phyloP scores from a whole-genome alignment of 1,140 invertebrate species.

The Hyles euphorbiae region DNA sequence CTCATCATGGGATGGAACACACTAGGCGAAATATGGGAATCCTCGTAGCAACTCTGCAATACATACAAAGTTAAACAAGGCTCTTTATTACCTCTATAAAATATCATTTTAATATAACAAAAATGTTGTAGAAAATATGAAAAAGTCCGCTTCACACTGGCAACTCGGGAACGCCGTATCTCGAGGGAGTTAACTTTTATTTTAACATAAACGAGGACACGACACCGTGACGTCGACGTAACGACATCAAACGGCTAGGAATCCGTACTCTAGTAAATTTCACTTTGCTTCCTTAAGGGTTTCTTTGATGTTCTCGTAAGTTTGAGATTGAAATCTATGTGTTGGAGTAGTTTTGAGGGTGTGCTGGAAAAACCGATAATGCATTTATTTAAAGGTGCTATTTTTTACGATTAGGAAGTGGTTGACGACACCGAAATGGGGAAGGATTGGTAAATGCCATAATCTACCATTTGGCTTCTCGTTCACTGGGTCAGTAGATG shows the following conservation, averaged over 20 bases:
- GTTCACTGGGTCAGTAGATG: no score
- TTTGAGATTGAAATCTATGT: no score
- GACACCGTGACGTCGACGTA: constrained; percentile 3
- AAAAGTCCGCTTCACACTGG: background rate
- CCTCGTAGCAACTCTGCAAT: background rate
- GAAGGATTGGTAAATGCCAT: no score
- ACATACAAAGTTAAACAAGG: background rate
- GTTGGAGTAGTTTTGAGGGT: no score
- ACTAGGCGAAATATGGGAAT: background rate
- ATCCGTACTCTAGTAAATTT: constrained; percentile 2
- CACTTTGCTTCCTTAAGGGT: constrained; percentile 1
- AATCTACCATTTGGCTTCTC: no score
- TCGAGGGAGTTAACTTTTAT: constrained; percentile 2
- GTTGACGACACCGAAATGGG: no score
- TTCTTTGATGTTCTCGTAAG: no score
- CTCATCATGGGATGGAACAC: background rate
- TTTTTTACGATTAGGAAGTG: no score
- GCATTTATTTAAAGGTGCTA: no score
- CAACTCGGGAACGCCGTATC: background rate
- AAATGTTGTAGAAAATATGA: background rate
- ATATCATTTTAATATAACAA: background rate
- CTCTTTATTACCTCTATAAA: background rate
- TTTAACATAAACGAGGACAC: constrained; percentile 5
- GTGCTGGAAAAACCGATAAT: no score
- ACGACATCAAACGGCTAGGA: background rate